Conservation (phyloP, 2,888 invertebrate genomes). For the Eupsilia transversa region DNA sequence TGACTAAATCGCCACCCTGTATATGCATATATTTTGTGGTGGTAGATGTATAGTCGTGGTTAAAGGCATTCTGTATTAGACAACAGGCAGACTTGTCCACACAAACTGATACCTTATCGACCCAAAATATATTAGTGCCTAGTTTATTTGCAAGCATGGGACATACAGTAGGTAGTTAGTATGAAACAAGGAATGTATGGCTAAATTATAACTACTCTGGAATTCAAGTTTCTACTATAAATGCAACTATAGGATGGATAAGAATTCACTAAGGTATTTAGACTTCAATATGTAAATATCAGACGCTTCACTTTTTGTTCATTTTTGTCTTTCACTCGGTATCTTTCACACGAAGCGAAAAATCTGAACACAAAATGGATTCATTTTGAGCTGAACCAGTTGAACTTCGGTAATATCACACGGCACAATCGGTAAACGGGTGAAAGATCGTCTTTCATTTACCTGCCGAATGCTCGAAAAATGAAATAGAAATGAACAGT, state of each 20-base stretch:
- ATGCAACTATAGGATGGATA: constrained; percentile 24
- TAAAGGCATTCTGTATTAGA: not conserved
- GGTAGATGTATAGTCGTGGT: not conserved
- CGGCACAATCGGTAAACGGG: no score
- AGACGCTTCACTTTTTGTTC: not conserved
- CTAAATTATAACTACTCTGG: constrained; percentile 20
- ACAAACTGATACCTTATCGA: not conserved
- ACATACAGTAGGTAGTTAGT: constrained; percentile 7
- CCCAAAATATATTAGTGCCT: constrained; percentile 5
- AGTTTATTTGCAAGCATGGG: constrained; percentile 41
- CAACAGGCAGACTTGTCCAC: not conserved
- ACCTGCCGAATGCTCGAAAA: not conserved
- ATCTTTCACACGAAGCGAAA: not conserved
- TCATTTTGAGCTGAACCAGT: no score
- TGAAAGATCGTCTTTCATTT: no score
- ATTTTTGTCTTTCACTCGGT: not conserved
- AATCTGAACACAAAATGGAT: not conserved
- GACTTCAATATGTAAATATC: constrained; percentile 1
- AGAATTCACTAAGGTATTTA: constrained; percentile 12
- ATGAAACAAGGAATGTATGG: constrained; percentile 48
- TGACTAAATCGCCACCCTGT: not conserved
- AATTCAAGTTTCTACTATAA: constrained; percentile 22
- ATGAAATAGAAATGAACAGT: not conserved
- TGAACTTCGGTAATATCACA: not conserved
- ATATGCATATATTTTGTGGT: not conserved